Evolutionary conservation across 2,888 invertebrate genomes (phyloP).

Genomic region (Polyommatus iphigenia): DNA sequence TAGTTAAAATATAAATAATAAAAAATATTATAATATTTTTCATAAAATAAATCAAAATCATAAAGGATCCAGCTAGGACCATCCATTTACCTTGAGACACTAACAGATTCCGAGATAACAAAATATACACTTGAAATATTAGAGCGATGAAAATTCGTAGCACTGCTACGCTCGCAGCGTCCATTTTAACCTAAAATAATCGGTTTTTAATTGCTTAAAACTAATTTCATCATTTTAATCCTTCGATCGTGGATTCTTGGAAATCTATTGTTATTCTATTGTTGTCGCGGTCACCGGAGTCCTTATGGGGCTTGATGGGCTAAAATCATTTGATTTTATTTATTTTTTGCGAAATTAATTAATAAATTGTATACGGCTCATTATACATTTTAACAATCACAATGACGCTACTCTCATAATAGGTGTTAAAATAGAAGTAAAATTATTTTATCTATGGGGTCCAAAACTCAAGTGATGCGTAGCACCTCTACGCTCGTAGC

Average conservation of each 20-base stretch:
- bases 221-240: background rate
- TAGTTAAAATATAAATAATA: too few relatives aligned
- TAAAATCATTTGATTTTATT: background rate
- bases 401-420: too few relatives aligned
- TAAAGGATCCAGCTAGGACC: background rate
- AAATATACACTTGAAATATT: background rate
- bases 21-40: background rate
- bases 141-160: background rate
- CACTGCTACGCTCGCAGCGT: background rate
- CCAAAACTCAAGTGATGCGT: background rate
- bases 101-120: background rate
- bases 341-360: too few relatives aligned
- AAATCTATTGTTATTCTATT: too few relatives aligned
- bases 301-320: too few relatives aligned
- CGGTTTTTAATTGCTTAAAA: background rate
- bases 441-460: too few relatives aligned
- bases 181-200: background rate
- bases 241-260: too few relatives aligned
- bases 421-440: too few relatives aligned
- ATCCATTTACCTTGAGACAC: background rate
- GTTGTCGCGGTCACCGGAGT: too few relatives aligned
- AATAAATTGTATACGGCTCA: background rate
- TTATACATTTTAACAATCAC: too few relatives aligned
- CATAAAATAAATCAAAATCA: too few relatives aligned
- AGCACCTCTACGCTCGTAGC: background rate